phyloP scores from a whole-genome alignment of 2,113 vertebrate genomes.

The Illadopsis cleaveri region DNA sequence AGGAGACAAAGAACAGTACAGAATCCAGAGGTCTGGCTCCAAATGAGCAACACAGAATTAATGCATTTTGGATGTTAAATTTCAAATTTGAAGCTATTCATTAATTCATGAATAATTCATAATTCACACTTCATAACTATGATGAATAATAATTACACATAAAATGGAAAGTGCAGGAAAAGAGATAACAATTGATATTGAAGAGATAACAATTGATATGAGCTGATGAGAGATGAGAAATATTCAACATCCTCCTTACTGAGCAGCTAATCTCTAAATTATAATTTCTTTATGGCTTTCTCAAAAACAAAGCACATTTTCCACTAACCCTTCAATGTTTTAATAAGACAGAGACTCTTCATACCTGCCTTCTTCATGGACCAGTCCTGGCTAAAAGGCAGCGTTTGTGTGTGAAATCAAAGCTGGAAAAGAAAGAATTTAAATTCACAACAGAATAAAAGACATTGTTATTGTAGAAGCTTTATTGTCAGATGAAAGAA shows the following conservation, averaged over 20 bases:
- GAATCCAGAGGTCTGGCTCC: not conserved
- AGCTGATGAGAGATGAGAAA: constrained; percentile 26
- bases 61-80: not conserved
- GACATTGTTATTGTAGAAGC: not conserved
- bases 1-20: not conserved
- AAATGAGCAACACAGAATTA: constrained; percentile 1
- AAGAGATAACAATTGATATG: constrained; percentile 49
- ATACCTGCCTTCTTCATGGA: not conserved
- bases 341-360: not conserved
- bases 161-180: constrained; percentile 24
- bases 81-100: constrained; percentile 31
- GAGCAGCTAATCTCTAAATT: constrained; percentile 9
- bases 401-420: not conserved
- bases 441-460: constrained; percentile 21
- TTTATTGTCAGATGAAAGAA: constrained; percentile 17
- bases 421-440: not conserved
- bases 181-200: constrained; percentile 34
- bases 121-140: constrained; percentile 14
- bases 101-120: constrained; percentile 57
- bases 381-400: not conserved
- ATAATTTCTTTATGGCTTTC: not conserved
- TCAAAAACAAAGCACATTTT: constrained; percentile 18
- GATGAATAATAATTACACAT: constrained; percentile 52
- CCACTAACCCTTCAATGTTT: not conserved
- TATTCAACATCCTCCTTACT: not conserved